Conservation (phyloP, 2,113 vertebrate genomes). For the Daboia siamensis region DNA sequence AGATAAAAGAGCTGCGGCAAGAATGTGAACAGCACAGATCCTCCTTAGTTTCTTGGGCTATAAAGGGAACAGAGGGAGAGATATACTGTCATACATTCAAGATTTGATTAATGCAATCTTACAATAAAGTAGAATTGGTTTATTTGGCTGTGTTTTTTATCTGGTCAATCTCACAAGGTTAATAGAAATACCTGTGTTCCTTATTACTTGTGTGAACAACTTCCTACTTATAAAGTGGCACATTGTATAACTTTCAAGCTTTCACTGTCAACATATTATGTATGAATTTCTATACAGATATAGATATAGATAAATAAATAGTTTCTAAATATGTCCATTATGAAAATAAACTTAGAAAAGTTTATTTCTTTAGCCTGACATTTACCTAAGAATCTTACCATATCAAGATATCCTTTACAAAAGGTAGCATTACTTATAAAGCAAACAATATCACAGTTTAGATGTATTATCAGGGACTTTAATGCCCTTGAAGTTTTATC, state of each 20-base stretch:
- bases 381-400: not conserved
- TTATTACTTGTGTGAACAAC: not conserved
- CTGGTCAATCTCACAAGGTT: not conserved
- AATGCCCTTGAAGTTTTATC: not conserved
- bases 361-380: not conserved
- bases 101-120: not conserved
- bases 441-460: not conserved
- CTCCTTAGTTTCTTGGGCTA: not conserved
- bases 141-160: not conserved
- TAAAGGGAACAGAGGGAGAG: not conserved
- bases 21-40: not conserved
- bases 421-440: not conserved
- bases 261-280: not conserved
- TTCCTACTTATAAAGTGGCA: not conserved
- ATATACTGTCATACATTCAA: not conserved
- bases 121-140: not conserved
- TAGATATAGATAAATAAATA: not conserved
- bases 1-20: not conserved
- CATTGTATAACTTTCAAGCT: not conserved
- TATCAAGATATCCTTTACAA: not conserved
- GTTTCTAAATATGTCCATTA: not conserved
- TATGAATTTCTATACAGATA: not conserved
- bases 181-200: not conserved
- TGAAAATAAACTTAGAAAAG: not conserved
- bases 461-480: not conserved